Conservation (phyloP, 2,797 vertebrate genomes). For the Dipus sagitta region DNA sequence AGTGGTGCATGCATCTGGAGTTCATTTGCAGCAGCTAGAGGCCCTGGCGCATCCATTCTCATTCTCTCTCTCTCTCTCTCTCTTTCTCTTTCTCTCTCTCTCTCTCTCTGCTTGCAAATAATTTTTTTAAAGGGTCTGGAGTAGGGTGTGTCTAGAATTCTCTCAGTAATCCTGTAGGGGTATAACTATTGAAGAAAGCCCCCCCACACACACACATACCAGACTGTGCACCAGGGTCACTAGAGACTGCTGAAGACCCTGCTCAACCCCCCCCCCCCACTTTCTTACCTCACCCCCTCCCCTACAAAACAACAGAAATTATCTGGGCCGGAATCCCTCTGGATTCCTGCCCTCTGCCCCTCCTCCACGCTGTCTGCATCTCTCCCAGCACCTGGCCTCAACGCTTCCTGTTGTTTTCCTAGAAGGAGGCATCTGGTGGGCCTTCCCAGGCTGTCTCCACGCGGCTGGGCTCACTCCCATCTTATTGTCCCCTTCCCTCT, state of each 20-base stretch:
- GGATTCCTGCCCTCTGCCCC: neutral
- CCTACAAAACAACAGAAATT: conserved; percentile 24
- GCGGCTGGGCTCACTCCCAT: neutral
- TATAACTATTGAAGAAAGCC: neutral
- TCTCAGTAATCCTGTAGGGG: neutral
- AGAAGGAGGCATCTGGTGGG: conserved; percentile 15
- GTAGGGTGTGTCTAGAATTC: neutral
- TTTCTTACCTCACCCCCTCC: neutral
- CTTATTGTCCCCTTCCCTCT: neutral
- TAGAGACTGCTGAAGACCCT: neutral
- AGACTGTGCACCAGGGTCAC: too few species aligned
- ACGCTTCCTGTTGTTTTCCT: conserved; percentile 25
- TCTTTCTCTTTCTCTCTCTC: too few species aligned
- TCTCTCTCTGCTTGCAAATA: neutral
- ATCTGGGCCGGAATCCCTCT: conserved; percentile 5
- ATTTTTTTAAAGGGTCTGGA: neutral
- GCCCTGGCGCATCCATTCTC: too few species aligned
- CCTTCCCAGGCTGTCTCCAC: neutral
- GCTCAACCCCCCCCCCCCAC: neutral
- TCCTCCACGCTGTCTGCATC: neutral
- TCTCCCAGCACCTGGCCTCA: conserved; percentile 8
- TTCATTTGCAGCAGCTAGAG: too few species aligned
- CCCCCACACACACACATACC: too few species aligned
- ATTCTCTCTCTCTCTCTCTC: too few species aligned
- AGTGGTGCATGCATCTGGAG: too few species aligned